Conservation (phyloP, 2,888 invertebrate genomes). For the Bugula neritina region DNA sequence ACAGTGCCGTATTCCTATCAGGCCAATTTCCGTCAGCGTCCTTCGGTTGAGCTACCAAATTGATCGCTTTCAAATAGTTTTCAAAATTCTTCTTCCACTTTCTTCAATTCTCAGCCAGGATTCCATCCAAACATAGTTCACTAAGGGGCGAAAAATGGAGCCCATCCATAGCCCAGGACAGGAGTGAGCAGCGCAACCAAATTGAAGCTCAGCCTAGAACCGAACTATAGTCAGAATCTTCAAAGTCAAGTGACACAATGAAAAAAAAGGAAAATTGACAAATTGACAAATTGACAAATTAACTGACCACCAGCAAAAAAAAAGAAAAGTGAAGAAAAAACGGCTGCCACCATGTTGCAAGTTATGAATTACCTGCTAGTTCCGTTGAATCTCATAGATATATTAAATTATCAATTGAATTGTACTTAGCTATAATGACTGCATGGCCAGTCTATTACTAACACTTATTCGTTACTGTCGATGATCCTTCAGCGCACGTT, state of each 20-base stretch:
- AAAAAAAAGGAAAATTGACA: too few relatives aligned
- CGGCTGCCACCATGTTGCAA: not conserved
- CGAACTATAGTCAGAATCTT: not conserved
- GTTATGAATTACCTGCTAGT: not conserved
- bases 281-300: too few relatives aligned
- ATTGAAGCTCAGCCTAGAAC: not conserved
- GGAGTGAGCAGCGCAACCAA: too few relatives aligned
- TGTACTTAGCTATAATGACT: too few relatives aligned
- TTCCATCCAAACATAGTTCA: constrained; percentile 22
- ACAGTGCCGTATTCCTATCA: constrained; percentile 1
- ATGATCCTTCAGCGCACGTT: too few relatives aligned
- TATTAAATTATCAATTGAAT: too few relatives aligned
- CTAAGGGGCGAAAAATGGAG: not conserved
- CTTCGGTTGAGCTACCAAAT: not conserved
- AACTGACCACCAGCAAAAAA: too few relatives aligned
- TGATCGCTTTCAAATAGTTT: constrained; percentile 6
- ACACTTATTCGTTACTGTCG: too few relatives aligned
- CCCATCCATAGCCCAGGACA: not conserved
- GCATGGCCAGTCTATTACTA: too few relatives aligned
- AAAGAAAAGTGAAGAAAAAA: not conserved
- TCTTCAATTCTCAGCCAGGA: constrained; percentile 2
- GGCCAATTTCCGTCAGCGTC: not conserved
- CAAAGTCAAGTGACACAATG: not conserved
- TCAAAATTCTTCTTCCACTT: constrained; percentile 4
- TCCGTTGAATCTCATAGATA: too few relatives aligned